These are phyloP conservation scores for Euzetes globulus DNA, from an alignment of 2,888 invertebrate species.

Conservation along the genomic window DNA sequence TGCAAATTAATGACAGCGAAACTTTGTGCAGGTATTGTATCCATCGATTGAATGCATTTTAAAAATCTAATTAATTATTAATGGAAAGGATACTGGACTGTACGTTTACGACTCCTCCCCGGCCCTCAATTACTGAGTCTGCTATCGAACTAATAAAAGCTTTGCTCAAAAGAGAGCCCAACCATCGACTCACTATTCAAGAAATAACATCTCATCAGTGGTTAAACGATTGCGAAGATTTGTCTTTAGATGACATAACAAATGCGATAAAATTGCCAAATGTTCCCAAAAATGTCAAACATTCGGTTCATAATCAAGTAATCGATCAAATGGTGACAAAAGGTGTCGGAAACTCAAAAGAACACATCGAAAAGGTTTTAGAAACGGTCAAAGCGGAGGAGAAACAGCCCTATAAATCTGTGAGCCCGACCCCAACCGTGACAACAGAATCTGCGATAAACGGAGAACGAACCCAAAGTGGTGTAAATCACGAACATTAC, in stretches of 20 bases:
- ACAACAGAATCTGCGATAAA: not conserved
- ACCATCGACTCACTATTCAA: conserved; percentile 33
- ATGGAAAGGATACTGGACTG: conserved; percentile 38
- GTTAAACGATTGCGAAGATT: conserved; percentile 27
- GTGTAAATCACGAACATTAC: conserved; percentile 34
- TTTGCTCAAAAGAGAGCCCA: conserved; percentile 36
- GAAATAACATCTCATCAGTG: conserved; percentile 35
- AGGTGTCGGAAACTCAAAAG: conserved; percentile 35
- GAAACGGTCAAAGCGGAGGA: not conserved
- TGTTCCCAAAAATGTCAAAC: conserved; percentile 20
- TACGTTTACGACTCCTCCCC: conserved; percentile 35
- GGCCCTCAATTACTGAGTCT: conserved; percentile 31
- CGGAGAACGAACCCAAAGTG: not conserved
- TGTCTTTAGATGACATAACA: not conserved
- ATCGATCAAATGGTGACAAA: conserved; percentile 38
- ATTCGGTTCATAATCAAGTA: conserved; percentile 33
- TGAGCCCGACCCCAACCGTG: not conserved
- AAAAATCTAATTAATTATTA: not conserved
- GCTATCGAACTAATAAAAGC: conserved; percentile 35
- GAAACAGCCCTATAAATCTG: not conserved
- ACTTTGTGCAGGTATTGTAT: conserved; percentile 65
- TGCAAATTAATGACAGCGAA: conserved; percentile 98
- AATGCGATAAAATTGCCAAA: not conserved
- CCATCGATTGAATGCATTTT: too few species aligned
- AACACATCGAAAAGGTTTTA: conserved; percentile 35